Base-by-base conservation (phyloP, 2,797 vertebrate species). In the Sylvia borin region DNA sequence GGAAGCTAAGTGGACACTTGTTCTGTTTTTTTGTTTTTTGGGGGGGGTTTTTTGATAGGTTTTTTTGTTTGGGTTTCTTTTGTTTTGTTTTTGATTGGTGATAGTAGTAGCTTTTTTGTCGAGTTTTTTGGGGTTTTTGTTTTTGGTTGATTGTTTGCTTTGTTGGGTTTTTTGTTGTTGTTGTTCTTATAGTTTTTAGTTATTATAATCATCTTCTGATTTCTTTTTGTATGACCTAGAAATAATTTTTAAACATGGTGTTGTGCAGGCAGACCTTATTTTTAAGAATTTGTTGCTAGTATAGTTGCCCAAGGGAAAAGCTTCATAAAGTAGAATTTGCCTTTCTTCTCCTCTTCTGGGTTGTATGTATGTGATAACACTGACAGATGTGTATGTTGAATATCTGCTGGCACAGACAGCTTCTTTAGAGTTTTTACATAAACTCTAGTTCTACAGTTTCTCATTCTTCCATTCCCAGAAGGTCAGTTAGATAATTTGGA, bases 321-420 rank as follows among this genome's bases (percentile, higher is more conserved):
- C 17, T 83, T 48, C 11, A 20, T 54, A 17, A 79, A 85, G 57
- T 38, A 9, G 25, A 87, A 13, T 40, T 82, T 80, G 7, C 7
- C 11, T 78, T 73, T 67, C 8, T 26, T 50, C 6, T 47, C 5
- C 14, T 75, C 12, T 84, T 85, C 17, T 50, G 29, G 8, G 13
- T 80, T 45, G 4, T 74, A 15, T 29, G 8, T 48, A 15, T 0
- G 0, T 26, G 19, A 4, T 78, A 68, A 51, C 34, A 42, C 32
- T 70, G 64, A 50, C 27, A 68, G 32, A 43, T 71, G 13, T 67
- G 27, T 77, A 32, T 60, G 20, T 47, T 81, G 29, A 87, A 71
- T 68, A 26, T 58, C 82, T 61, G 7, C 51, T 76, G 70, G 50
- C 18, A 19, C 17, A 18, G 29, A 61, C 34, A 50, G 21, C 55